A percentile compares a stretch with the other conserved stretches of the same genome.
phyloP scores from a whole-genome alignment of 2,888 invertebrate genomes.

The Cosmorhoe ocellata region DNA sequence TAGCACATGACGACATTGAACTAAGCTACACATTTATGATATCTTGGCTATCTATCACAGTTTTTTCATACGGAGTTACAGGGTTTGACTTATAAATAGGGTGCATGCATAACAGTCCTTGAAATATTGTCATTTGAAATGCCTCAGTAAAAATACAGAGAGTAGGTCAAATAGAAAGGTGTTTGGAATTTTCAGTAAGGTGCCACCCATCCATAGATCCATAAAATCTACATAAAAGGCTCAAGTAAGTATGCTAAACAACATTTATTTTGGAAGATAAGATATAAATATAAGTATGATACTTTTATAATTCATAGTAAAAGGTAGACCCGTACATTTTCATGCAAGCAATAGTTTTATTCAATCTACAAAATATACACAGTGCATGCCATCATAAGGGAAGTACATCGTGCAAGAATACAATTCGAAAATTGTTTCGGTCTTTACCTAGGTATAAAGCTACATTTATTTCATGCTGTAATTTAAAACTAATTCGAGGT shows the following conservation, averaged over 20 bases:
- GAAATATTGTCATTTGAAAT: slow-evolving; percentile 11
- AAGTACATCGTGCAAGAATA: slow-evolving; percentile 54
- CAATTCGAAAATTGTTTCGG: slow-evolving; percentile 48
- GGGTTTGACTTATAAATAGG: slow-evolving; percentile 47
- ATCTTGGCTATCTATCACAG: slow-evolving; percentile 40
- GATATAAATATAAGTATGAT: slow-evolving; percentile 48
- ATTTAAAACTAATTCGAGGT: slow-evolving; percentile 8
- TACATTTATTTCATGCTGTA: slow-evolving; percentile 52
- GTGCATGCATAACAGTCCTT: slow-evolving; percentile 60
- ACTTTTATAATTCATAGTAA: slow-evolving; percentile 50
- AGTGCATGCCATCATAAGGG: slow-evolving; percentile 64
- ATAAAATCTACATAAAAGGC: slow-evolving; percentile 57
- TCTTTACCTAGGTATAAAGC: slow-evolving; percentile 49
- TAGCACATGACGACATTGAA: slow-evolving; percentile 63
- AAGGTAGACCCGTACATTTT: slow-evolving; percentile 58
- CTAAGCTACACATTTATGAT: slow-evolving; percentile 62
- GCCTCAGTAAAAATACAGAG: slow-evolving; percentile 15
- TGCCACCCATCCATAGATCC: slow-evolving; percentile 52
- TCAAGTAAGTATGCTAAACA: slow-evolving; percentile 63
- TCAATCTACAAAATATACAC: slow-evolving; percentile 64
- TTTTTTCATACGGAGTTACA: slow-evolving; percentile 35
- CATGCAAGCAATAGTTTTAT: slow-evolving; percentile 68
- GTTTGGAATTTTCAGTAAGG: slow-evolving; percentile 42
- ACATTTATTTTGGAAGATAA: slow-evolving; percentile 82
- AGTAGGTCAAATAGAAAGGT: slow-evolving; percentile 40